A percentile compares a stretch with the other conserved stretches of the same genome.
Conservation (phyloP, 1,140 invertebrate genomes). For the Nomia melanderi region DNA sequence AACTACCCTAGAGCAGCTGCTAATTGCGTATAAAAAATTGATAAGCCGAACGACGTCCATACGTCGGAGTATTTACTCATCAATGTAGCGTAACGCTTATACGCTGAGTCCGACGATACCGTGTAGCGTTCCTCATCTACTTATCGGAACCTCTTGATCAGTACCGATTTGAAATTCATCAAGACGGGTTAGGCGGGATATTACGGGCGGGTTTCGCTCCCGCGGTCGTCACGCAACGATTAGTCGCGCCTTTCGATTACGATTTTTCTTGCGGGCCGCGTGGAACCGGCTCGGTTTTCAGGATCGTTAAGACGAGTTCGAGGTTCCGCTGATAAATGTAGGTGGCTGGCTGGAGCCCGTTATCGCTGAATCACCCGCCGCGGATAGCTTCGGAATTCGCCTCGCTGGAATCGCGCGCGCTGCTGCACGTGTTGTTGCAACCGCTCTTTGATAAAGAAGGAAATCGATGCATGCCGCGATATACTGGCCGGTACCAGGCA, state of each 20-base stretch:
- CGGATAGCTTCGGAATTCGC: constrained; percentile 29
- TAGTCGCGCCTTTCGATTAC: constrained; percentile 48
- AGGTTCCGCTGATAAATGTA: constrained; percentile 33
- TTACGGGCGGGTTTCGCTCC: constrained; percentile 24
- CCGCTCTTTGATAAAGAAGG: background rate
- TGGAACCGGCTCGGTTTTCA: constrained; percentile 34
- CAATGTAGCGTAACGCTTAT: background rate
- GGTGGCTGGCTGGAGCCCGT: background rate
- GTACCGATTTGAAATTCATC: constrained; percentile 33
- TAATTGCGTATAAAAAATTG: no score
- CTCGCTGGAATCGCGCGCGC: background rate
- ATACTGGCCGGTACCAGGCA: no score
- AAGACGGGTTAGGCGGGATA: constrained; percentile 3
- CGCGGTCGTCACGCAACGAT: constrained; percentile 39
- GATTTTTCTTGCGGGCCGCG: constrained; percentile 19
- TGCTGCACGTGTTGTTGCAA: background rate
- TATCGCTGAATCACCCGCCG: constrained; percentile 33
- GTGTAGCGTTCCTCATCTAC: constrained; percentile 10
- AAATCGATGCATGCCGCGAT: background rate
- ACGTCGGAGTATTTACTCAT: background rate
- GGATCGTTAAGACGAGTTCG: constrained; percentile 40
- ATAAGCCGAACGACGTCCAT: no score
- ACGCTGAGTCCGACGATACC: no score
- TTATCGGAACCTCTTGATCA: constrained; percentile 12
- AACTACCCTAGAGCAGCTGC: no score